These are phyloP conservation scores for Hozukius guyotensis DNA, from an alignment of 2,797 vertebrate species.

Conservation along the genomic window DNA sequence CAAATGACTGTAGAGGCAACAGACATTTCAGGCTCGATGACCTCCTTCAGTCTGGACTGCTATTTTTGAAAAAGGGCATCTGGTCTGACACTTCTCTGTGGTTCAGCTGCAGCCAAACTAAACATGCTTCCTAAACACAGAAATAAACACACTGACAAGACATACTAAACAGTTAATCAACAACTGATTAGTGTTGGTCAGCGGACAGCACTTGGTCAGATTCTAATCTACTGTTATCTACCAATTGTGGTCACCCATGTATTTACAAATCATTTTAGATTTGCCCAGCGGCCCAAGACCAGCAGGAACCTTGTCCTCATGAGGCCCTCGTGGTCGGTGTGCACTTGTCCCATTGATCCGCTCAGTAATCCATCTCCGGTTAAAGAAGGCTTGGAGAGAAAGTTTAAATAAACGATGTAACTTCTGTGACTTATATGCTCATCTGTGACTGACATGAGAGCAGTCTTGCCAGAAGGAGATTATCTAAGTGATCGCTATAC, in stretches of 20 bases:
- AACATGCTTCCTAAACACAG: background rate
- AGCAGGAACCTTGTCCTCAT: background rate
- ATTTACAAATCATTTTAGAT: background rate
- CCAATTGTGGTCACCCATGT: background rate
- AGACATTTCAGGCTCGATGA: background rate
- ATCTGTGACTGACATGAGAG: background rate
- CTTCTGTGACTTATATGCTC: background rate
- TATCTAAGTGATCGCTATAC: background rate
- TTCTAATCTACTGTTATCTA: background rate
- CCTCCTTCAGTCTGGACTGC: background rate
- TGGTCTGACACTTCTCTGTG: background rate
- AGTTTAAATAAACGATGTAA: background rate
- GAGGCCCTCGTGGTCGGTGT: background rate
- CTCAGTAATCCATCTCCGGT: conserved; percentile 4
- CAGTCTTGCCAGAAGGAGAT: background rate
- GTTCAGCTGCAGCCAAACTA: background rate
- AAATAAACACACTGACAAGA: background rate
- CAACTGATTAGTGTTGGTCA: background rate
- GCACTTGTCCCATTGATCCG: background rate
- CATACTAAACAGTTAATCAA: background rate
- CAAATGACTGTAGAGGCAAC: background rate
- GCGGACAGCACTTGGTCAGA: background rate
- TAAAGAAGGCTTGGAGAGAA: background rate
- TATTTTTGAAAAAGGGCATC: background rate
- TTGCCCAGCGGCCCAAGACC: background rate